Conservation (phyloP, 1,140 invertebrate species). For the Macrobrachium nipponense region DNA sequence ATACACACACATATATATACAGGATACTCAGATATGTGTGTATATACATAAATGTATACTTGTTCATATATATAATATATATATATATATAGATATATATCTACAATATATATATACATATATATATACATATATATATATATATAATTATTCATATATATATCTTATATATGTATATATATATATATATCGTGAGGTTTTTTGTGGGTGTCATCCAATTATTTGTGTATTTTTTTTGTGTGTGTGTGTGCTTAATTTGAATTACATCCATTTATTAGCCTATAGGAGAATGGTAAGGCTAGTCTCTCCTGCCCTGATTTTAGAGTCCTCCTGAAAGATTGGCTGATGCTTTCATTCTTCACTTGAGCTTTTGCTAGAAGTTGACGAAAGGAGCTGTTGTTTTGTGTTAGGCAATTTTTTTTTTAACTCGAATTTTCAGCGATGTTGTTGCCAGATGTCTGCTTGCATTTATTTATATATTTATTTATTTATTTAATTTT, state of each 20-base stretch:
- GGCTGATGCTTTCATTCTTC: no score
- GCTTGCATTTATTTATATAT: no score
- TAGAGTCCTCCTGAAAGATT: no score
- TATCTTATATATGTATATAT: background rate
- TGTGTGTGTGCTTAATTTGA: background rate
- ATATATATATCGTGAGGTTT: background rate
- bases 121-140: conserved; percentile 10
- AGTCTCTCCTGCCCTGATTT: no score
- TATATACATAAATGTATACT: background rate
- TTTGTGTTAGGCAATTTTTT: no score
- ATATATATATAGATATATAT: background rate
- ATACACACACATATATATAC: background rate
- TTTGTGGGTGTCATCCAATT: no score
- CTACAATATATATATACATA: background rate
- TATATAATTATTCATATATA: background rate
- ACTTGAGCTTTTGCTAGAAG: no score
- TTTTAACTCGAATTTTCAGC: no score
- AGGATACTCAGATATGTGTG: background rate
- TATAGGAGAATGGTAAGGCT: background rate
- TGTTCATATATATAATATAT: conserved; percentile 9
- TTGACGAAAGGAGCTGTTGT: no score
- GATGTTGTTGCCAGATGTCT: no score
- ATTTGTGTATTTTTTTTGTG: background rate
- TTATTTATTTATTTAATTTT: no score
- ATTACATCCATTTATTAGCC: background rate